phyloP scores from a whole-genome alignment of 2,888 invertebrate genomes.

The Drosophila limbata region DNA sequence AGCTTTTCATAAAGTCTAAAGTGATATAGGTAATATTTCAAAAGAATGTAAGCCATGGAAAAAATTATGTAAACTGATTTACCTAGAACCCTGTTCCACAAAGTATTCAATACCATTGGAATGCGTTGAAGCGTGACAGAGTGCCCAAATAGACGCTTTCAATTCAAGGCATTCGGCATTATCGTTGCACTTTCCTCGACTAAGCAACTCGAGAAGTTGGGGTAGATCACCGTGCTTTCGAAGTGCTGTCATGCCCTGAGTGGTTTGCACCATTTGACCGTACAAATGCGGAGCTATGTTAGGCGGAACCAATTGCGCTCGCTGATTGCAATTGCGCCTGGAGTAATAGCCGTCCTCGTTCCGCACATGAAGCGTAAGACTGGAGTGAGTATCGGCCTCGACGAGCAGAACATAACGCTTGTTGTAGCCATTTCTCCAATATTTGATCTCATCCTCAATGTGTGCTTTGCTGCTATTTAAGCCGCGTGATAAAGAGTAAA shows the following conservation, averaged over 20 bases:
- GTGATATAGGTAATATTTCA: constrained; percentile 5
- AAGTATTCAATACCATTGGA: constrained; percentile 91
- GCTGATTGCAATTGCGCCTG: constrained; percentile 88
- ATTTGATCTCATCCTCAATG: constrained; percentile 90
- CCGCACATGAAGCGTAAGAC: constrained; percentile 93
- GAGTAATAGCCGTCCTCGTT: constrained; percentile 92
- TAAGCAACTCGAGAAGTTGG: constrained; percentile 80
- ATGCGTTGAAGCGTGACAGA: constrained; percentile 93
- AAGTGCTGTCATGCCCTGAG: constrained; percentile 85
- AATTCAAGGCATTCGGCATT: constrained; percentile 91
- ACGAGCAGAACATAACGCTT: constrained; percentile 94
- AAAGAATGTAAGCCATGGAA: not conserved
- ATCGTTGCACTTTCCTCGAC: constrained; percentile 87
- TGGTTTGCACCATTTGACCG: constrained; percentile 92
- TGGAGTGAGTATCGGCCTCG: constrained; percentile 95
- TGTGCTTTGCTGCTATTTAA: constrained; percentile 89
- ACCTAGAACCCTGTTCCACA: constrained; percentile 85
- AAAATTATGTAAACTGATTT: not conserved
- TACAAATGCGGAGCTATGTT: constrained; percentile 90
- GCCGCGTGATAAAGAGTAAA: constrained; percentile 90
- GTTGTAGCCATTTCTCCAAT: constrained; percentile 92
- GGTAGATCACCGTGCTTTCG: constrained; percentile 82
- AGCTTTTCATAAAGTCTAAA: constrained; percentile 84
- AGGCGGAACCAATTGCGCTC: constrained; percentile 86
- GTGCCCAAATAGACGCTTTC: constrained; percentile 96